phyloP scores from a whole-genome alignment of 2,888 invertebrate genomes.

The Pachydiplax longipennis region DNA sequence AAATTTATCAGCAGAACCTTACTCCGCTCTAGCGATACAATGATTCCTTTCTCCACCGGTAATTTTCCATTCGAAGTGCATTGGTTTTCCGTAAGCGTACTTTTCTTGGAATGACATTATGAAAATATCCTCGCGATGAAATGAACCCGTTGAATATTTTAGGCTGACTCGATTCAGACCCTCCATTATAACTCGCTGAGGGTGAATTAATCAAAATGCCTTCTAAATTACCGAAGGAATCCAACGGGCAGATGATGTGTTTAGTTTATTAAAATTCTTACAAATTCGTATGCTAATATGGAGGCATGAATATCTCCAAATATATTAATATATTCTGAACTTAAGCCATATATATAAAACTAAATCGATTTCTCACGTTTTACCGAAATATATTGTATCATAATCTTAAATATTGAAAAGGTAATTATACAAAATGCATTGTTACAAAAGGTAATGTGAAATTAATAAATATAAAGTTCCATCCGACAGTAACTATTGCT shows the following conservation, averaged over 20 bases:
- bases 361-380: no score
- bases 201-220: not conserved
- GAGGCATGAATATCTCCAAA: no score
- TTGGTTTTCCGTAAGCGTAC: not conserved
- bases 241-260: not conserved
- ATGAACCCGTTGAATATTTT: not conserved
- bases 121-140: not conserved
- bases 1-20: no score
- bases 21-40: no score
- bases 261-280: not conserved
- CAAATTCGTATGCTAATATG: not conserved
- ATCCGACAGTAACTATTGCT: no score
- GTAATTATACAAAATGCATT: no score
- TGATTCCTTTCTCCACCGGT: not conserved
- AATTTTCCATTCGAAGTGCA: not conserved
- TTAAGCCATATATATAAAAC: no score
- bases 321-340: no score
- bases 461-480: no score
- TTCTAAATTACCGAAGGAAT: not conserved
- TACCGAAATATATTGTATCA: no score
- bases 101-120: not conserved
- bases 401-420: no score
- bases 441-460: no score
- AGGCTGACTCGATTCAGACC: not conserved
- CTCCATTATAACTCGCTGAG: not conserved